A percentile compares a stretch with the other conserved stretches of the same genome.
phyloP scores from a whole-genome alignment of 2,888 invertebrate species.

The Steinernema carpocapsae region DNA sequence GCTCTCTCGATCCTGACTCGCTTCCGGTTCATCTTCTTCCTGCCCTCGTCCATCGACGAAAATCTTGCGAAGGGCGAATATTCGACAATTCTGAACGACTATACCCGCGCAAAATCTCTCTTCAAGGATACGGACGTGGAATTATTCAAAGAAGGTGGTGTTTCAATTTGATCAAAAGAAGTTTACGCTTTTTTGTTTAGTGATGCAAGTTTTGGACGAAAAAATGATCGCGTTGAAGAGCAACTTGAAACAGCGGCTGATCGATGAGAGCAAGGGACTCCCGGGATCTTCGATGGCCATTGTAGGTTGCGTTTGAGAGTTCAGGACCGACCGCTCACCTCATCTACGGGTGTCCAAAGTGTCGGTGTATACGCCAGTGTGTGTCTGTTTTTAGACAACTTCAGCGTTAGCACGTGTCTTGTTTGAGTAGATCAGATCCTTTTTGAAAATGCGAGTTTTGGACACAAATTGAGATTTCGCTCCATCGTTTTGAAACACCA shows the following conservation, averaged over 20 bases:
- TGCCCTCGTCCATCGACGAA: slow-evolving; percentile 90
- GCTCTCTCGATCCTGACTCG: slow-evolving; percentile 89
- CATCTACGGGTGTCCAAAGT: too few relatives aligned
- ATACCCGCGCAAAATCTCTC: slow-evolving; percentile 89
- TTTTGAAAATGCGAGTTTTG: too few relatives aligned
- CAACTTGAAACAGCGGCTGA: slow-evolving; percentile 81
- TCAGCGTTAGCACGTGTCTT: too few relatives aligned
- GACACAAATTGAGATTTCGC: too few relatives aligned
- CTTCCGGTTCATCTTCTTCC: slow-evolving; percentile 91
- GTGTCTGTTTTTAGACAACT: too few relatives aligned
- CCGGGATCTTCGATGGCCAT: neutral
- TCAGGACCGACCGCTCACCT: too few relatives aligned
- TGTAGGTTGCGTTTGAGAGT: too few relatives aligned
- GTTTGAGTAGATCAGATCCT: too few relatives aligned
- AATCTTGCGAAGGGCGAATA: slow-evolving; percentile 93
- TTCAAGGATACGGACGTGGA: slow-evolving; percentile 79
- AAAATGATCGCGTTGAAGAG: slow-evolving; percentile 82
- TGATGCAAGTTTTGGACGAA: slow-evolving; percentile 87
- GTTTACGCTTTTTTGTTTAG: slow-evolving; percentile 70
- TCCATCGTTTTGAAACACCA: too few relatives aligned
- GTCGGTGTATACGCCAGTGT: too few relatives aligned
- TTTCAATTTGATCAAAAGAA: slow-evolving; percentile 32
- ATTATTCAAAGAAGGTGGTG: slow-evolving; percentile 66
- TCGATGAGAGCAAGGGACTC: slow-evolving; percentile 74
- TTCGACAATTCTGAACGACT: slow-evolving; percentile 95